Evolutionary conservation across 1,140 invertebrate species (phyloP).

Genomic region (Planococcus citri): DNA sequence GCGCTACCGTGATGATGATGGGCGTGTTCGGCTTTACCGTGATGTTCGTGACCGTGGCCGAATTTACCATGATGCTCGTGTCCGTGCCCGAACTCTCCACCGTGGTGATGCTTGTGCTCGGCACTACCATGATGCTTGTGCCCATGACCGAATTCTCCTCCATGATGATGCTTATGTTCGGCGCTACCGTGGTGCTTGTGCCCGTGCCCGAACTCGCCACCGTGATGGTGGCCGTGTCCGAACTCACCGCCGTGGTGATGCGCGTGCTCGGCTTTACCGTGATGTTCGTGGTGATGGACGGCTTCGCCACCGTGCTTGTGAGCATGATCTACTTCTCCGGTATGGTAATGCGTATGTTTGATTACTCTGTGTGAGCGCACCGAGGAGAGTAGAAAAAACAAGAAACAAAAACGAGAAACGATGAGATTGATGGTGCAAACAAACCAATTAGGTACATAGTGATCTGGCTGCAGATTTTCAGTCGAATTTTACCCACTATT

Average conservation of each 20-base stretch:
- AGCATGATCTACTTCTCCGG: slow-evolving; percentile 24
- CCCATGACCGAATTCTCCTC: slow-evolving; percentile 25
- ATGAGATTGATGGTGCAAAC: slow-evolving; percentile 1
- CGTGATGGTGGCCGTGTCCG: slow-evolving; percentile 25
- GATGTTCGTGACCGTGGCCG: slow-evolving; percentile 23
- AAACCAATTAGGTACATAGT: too few relatives aligned
- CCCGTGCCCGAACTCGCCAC: slow-evolving; percentile 24
- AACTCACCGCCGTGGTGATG: slow-evolving; percentile 26
- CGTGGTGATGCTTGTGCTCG: slow-evolving; percentile 25
- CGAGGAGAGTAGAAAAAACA: too few relatives aligned
- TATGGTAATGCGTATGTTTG: slow-evolving; percentile 27
- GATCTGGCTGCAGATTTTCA: too few relatives aligned
- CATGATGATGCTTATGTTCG: slow-evolving; percentile 27
- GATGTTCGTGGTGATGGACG: slow-evolving; percentile 26
- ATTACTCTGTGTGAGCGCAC: slow-evolving; percentile 25
- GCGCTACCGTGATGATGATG: slow-evolving; percentile 23
- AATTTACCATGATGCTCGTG: slow-evolving; percentile 22
- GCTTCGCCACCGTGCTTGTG: slow-evolving; percentile 27
- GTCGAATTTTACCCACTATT: too few relatives aligned
- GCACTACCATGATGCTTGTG: slow-evolving; percentile 25
- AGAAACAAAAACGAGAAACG: background rate
- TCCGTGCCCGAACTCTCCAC: slow-evolving; percentile 21
- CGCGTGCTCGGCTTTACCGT: slow-evolving; percentile 26
- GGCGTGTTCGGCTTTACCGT: slow-evolving; percentile 21
- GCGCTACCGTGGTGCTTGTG: slow-evolving; percentile 25